Evolutionary conservation across 2,797 vertebrate genomes (phyloP).

Genomic region (Pantherophis vulpinus): DNA sequence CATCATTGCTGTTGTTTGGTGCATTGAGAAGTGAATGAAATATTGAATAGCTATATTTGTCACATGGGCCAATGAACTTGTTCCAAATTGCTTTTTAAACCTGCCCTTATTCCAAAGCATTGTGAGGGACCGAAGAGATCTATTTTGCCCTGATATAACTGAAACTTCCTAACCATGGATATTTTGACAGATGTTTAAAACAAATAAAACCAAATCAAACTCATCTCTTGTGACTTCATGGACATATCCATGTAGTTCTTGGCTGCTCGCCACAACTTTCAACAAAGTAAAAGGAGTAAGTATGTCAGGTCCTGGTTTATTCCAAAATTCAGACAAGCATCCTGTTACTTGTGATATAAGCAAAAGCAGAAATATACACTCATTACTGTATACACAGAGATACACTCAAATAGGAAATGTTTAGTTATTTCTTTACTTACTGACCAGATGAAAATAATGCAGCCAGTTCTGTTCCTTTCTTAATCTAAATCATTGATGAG

Average conservation of each 20-base stretch:
- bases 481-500: neutral
- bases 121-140: neutral
- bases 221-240: neutral
- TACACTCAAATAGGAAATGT: neutral
- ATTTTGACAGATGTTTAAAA: neutral
- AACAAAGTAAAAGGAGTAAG: neutral
- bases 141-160: neutral
- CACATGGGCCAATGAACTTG: neutral
- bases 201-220: neutral
- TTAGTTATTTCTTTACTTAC: neutral
- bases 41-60: slow-evolving; percentile 1
- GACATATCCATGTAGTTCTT: neutral
- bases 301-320: neutral
- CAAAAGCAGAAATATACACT: neutral
- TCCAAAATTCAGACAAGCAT: neutral
- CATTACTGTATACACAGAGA: neutral
- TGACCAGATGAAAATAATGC: neutral
- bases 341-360: neutral
- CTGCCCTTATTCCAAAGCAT: neutral
- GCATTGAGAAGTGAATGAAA: slow-evolving; percentile 29
- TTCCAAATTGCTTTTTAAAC: slow-evolving; percentile 3
- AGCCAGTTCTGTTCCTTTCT: neutral
- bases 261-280: neutral
- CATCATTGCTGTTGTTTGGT: neutral
- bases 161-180: neutral